Percentiles rank a stretch among this genome's conserved stretches.
phyloP scores from a whole-genome alignment of 2,888 invertebrate species.

The Pristionchus fissidentatus region DNA sequence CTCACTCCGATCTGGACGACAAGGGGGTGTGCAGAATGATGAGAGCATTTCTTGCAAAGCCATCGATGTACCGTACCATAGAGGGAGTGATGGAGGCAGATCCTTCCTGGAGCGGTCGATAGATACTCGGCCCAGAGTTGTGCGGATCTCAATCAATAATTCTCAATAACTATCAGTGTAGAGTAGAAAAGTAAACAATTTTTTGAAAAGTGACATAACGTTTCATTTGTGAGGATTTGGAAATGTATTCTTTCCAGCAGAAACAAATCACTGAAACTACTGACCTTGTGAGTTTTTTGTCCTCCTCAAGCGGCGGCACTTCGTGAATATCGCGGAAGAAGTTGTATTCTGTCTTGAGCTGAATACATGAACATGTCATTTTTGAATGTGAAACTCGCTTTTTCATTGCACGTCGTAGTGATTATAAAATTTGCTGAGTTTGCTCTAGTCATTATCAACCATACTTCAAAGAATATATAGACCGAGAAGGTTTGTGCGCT shows the following conservation, averaged over 20 bases:
- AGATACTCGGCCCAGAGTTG: conserved; percentile 53
- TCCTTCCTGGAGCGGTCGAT: conserved; percentile 45
- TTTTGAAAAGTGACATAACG: neutral
- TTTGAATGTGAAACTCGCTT: neutral
- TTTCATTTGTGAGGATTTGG: neutral
- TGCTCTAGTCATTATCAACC: neutral
- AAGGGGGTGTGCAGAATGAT: no score
- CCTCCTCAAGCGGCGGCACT: neutral
- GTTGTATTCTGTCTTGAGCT: conserved; percentile 42
- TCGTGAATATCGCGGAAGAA: conserved; percentile 49
- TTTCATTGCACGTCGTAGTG: neutral
- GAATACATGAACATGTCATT: no score
- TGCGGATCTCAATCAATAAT: neutral
- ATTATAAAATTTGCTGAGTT: neutral
- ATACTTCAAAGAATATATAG: no score
- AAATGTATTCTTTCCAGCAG: neutral
- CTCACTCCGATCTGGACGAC: no score
- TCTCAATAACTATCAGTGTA: neutral
- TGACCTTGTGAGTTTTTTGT: conserved; percentile 1
- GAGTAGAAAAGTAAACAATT: no score
- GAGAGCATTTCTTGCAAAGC: neutral
- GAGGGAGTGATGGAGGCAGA: conserved; percentile 49
- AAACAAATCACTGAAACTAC: no score
- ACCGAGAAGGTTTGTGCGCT: no score
- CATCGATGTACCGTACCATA: conserved; percentile 11